These are phyloP conservation scores for silkworm (Bombyx mori) DNA, from an alignment of 1,140 invertebrate genomes.

Conservation along the genomic window ASM3026992v2 NC_085121.1:13013001-13013500, in stretches of 20 bases:
- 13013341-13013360: slow-evolving; percentile 18
- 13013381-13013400: too few relatives aligned
- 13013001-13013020: slow-evolving; percentile 2
- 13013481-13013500: too few relatives aligned
- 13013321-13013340: slow-evolving; percentile 37
- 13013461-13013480: too few relatives aligned
- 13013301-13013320: slow-evolving; percentile 46
- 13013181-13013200: slow-evolving; percentile 19
- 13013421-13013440: too few relatives aligned
- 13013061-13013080: slow-evolving; percentile 36
- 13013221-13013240: slow-evolving; percentile 39
- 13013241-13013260: slow-evolving; percentile 31
- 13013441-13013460: too few relatives aligned
- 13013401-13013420: too few relatives aligned
- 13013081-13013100: slow-evolving; percentile 14
- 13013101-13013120: neutral
- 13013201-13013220: slow-evolving; percentile 45
- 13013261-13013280: slow-evolving; percentile 49
- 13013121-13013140: slow-evolving; percentile 12
- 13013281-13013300: slow-evolving; percentile 23
- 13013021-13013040: slow-evolving; percentile 33
- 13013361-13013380: too few relatives aligned
- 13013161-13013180: slow-evolving; percentile 22
- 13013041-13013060: slow-evolving; percentile 17
- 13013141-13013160: slow-evolving; percentile 7